A percentile compares a stretch with the other conserved stretches of the same genome.
Conservation (phyloP, 2,888 invertebrate species). For the Pterostichus madidus region DNA sequence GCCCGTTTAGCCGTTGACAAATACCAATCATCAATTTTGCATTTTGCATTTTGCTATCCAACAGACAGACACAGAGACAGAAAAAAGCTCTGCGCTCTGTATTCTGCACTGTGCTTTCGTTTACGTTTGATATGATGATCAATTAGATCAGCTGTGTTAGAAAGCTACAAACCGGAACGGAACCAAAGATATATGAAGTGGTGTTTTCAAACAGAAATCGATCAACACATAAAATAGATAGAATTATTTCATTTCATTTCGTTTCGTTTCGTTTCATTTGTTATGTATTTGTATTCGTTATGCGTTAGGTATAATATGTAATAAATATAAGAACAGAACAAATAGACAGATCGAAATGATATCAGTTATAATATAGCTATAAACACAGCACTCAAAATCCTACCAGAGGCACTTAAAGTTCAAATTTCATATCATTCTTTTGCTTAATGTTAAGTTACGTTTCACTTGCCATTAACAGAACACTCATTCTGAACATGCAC, state of each 20-base stretch:
- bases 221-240: background rate
- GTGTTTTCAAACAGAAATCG: background rate
- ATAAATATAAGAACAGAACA: conserved; percentile 37
- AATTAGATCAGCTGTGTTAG: conserved; percentile 53
- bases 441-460: conserved; percentile 54
- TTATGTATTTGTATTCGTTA: background rate
- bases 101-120: conserved; percentile 27
- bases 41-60: too few relatives aligned
- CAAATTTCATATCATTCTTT: conserved; percentile 64
- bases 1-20: background rate
- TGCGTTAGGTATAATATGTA: conserved; percentile 17
- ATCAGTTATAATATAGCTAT: conserved; percentile 71
- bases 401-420: conserved; percentile 78
- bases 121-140: conserved; percentile 62
- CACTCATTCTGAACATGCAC: conserved; percentile 49
- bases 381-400: conserved; percentile 75
- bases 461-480: conserved; percentile 66
- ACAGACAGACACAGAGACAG: too few relatives aligned
- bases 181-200: conserved; percentile 8
- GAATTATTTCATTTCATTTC: background rate
- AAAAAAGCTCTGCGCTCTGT: conserved; percentile 67
- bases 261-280: conserved; percentile 3
- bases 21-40: background rate
- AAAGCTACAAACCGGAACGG: conserved; percentile 29
- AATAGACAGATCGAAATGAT: conserved; percentile 30